Evolutionary conservation across 2,113 vertebrate genomes (phyloP).

Genomic region (Candoia aspera): DNA sequence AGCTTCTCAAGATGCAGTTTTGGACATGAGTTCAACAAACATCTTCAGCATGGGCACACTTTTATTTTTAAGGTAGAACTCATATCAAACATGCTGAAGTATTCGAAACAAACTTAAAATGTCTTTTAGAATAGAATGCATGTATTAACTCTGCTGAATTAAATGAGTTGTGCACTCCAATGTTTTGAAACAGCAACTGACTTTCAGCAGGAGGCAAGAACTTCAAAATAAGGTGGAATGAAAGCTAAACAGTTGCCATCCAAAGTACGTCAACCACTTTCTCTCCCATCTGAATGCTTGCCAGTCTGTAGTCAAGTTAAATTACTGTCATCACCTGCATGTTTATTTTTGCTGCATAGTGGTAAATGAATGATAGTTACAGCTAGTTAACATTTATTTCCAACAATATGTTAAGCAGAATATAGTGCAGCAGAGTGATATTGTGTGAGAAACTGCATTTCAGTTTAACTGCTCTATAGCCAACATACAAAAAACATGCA

Average conservation of each 20-base stretch:
- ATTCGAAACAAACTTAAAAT: not conserved
- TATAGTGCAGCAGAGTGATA: not conserved
- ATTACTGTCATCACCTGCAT: slow-evolving; percentile 14
- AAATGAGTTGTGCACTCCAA: slow-evolving; percentile 47
- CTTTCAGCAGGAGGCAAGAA: slow-evolving; percentile 65
- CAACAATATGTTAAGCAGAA: not conserved
- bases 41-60: too few species aligned
- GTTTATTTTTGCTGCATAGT: not conserved
- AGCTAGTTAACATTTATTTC: not conserved
- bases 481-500: too few species aligned
- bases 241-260: slow-evolving; percentile 55
- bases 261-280: slow-evolving; percentile 54
- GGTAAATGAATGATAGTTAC: not conserved
- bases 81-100: not conserved
- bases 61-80: not conserved
- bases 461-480: not conserved
- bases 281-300: slow-evolving; percentile 41
- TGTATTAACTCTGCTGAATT: slow-evolving; percentile 53
- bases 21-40: not conserved
- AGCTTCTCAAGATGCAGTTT: not conserved
- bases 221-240: slow-evolving; percentile 59
- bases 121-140: not conserved
- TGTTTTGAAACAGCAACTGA: slow-evolving; percentile 63
- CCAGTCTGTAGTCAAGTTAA: slow-evolving; percentile 54
- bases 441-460: not conserved